phyloP scores from a whole-genome alignment of 1,140 invertebrate species.

The Carposina sasakii region DNA sequence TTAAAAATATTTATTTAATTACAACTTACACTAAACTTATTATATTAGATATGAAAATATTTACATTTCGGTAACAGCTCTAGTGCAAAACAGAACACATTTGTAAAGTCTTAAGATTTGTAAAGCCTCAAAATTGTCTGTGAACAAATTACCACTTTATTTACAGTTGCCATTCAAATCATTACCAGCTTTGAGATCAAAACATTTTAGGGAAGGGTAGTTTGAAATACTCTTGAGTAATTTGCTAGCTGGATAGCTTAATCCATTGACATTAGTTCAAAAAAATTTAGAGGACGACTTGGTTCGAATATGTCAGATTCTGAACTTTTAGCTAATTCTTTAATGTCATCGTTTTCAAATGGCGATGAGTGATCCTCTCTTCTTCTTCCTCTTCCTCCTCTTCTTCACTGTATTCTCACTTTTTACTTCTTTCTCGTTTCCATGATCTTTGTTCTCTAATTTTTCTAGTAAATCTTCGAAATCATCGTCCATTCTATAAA shows the following conservation, averaged over 20 bases:
- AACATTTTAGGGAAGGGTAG: slow-evolving; percentile 19
- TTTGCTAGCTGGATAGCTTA: slow-evolving; percentile 30
- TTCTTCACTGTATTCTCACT: slow-evolving; percentile 35
- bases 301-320: too few species aligned
- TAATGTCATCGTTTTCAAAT: slow-evolving; percentile 24
- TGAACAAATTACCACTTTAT: slow-evolving; percentile 41
- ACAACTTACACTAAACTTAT: slow-evolving; percentile 48
- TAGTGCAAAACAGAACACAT: background rate
- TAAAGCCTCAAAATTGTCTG: background rate
- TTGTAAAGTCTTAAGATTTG: background rate
- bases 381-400: slow-evolving; percentile 8
- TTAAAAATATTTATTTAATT: slow-evolving; percentile 32
- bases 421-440: slow-evolving; percentile 30
- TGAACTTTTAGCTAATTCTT: slow-evolving; percentile 20
- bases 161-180: slow-evolving; percentile 10
- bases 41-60: slow-evolving; percentile 45
- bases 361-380: slow-evolving; percentile 19
- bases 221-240: slow-evolving; percentile 45
- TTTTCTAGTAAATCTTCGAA: slow-evolving; percentile 47
- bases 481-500: slow-evolving; percentile 44
- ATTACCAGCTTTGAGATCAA: slow-evolving; percentile 23
- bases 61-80: slow-evolving; percentile 44
- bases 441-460: slow-evolving; percentile 27
- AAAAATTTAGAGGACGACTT: slow-evolving; percentile 43
- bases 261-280: slow-evolving; percentile 65